Evolutionary conservation across 2,113 vertebrate species (phyloP).

Genomic region (Pelvicachromis taeniatus): DNA sequence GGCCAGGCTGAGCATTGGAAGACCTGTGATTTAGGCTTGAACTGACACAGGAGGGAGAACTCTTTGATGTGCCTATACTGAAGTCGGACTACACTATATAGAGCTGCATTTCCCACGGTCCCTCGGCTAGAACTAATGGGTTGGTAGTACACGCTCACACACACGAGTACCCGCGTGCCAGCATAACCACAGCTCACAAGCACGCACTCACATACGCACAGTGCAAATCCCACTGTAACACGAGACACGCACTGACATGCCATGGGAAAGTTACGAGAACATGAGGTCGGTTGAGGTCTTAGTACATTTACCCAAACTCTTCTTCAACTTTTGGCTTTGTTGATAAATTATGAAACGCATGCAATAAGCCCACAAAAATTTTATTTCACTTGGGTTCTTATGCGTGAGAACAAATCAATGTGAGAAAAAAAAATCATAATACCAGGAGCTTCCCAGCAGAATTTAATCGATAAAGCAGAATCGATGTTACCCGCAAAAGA

Average conservation of each 20-base stretch:
- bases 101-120: slow-evolving; percentile 34
- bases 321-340: background rate
- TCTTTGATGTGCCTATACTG: slow-evolving; percentile 7
- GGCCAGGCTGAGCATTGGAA: background rate
- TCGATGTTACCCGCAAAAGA: slow-evolving; percentile 6
- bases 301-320: background rate
- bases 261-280: slow-evolving; percentile 20
- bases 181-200: background rate
- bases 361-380: background rate
- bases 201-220: background rate
- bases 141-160: slow-evolving; percentile 7
- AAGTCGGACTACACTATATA: background rate
- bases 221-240: slow-evolving; percentile 12
- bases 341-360: background rate
- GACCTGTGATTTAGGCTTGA: slow-evolving; percentile 3
- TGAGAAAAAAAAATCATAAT: background rate
- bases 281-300: background rate
- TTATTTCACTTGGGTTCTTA: background rate
- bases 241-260: slow-evolving; percentile 4
- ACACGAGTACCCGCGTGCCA: background rate
- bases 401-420: slow-evolving; percentile 2
- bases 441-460: background rate
- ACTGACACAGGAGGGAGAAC: background rate
- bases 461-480: slow-evolving; percentile 2
- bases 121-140: slow-evolving; percentile 31